These are phyloP conservation scores for Datnioides undecimradiatus DNA, from an alignment of 2,113 vertebrate genomes.

Conservation along the genomic window DNA sequence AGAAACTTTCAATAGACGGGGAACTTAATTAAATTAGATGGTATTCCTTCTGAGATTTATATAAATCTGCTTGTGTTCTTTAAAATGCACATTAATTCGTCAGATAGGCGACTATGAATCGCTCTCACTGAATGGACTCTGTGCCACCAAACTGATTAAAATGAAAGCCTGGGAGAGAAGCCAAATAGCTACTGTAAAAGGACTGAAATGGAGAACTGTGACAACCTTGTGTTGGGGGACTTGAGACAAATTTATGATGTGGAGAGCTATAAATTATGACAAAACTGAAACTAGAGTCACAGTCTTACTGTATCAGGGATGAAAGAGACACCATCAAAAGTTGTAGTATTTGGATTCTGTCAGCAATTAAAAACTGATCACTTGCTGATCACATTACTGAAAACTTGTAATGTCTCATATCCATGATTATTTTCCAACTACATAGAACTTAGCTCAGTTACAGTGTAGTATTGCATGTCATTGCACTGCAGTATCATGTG, in stretches of 20 bases:
- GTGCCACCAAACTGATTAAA: slow-evolving; percentile 36
- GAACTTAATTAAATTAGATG: background rate
- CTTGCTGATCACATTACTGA: background rate
- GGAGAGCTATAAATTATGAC: background rate
- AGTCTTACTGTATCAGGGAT: background rate
- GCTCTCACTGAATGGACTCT: too few relatives aligned
- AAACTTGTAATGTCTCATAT: background rate
- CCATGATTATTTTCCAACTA: background rate
- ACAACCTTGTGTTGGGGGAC: too few relatives aligned
- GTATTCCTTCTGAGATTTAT: background rate
- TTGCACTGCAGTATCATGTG: background rate
- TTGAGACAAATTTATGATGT: slow-evolving; percentile 10
- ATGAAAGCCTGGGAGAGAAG: slow-evolving; percentile 34
- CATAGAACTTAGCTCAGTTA: background rate
- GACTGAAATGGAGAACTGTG: background rate
- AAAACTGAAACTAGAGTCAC: background rate
- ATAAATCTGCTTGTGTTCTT: background rate
- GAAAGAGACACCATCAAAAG: background rate
- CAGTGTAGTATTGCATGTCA: background rate
- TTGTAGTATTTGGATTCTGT: background rate
- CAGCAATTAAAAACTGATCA: background rate
- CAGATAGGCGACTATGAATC: background rate
- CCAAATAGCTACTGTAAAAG: slow-evolving; percentile 17
- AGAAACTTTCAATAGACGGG: background rate
- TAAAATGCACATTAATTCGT: slow-evolving; percentile 3